Evolutionary conservation across 2,888 invertebrate species (phyloP).

Genomic region (Agrotis exclamationis): DNA sequence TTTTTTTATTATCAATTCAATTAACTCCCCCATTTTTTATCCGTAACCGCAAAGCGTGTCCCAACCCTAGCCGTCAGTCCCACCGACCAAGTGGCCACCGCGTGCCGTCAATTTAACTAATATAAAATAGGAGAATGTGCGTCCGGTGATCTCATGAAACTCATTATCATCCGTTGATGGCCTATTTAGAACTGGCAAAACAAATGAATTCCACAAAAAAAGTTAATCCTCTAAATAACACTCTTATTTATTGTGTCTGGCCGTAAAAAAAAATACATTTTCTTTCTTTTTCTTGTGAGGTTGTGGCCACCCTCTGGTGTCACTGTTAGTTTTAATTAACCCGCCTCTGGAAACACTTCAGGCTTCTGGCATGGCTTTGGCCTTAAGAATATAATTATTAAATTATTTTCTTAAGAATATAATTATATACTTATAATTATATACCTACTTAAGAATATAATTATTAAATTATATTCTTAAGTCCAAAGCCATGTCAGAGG

Average conservation of each 20-base stretch:
- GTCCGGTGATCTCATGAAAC: slow-evolving; percentile 69
- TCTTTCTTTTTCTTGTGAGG: too few species aligned
- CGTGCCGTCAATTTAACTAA: slow-evolving; percentile 71
- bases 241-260: neutral
- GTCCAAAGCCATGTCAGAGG: too few species aligned
- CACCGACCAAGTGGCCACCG: slow-evolving; percentile 64
- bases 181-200: slow-evolving; percentile 53
- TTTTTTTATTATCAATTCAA: neutral
- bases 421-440: too few species aligned
- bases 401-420: too few species aligned
- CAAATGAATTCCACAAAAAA: slow-evolving; percentile 23
- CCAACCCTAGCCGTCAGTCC: slow-evolving; percentile 56
- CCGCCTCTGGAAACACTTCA: too few species aligned
- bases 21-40: neutral
- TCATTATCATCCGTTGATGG: slow-evolving; percentile 66
- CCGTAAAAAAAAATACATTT: neutral
- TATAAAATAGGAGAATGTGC: slow-evolving; percentile 73
- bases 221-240: neutral
- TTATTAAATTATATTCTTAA: too few species aligned
- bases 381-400: too few species aligned
- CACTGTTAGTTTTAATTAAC: too few species aligned
- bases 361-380: too few species aligned
- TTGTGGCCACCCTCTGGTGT: too few species aligned
- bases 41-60: slow-evolving; percentile 31
- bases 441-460: too few species aligned